phyloP scores from a whole-genome alignment of 2,797 vertebrate species.

The Intellagama lesueurii region DNA sequence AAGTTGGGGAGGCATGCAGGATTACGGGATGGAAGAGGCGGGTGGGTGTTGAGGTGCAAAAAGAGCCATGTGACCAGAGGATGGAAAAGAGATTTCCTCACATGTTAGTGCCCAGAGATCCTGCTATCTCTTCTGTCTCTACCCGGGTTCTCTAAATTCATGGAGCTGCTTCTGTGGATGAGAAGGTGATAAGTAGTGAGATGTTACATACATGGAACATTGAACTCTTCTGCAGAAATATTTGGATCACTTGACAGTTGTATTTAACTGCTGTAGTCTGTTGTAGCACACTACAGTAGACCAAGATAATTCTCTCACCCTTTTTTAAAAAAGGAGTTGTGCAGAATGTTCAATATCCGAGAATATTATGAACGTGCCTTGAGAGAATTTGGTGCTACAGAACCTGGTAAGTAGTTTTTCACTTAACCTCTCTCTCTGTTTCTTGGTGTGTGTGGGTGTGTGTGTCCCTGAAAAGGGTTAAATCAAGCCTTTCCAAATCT shows the following conservation, averaged over 20 bases:
- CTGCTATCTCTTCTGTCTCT: not conserved
- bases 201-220: not conserved
- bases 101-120: not conserved
- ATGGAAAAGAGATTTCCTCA: not conserved
- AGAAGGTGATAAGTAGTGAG: not conserved
- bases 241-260: not conserved
- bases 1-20: not conserved
- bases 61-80: not conserved
- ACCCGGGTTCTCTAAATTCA: not conserved
- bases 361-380: conserved; percentile 94
- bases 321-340: conserved; percentile 81
- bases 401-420: conserved; percentile 82
- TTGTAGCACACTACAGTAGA: conserved; percentile 5
- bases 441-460: too few relatives aligned
- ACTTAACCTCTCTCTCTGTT: not conserved
- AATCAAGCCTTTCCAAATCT: not conserved
- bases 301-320: conserved; percentile 46
- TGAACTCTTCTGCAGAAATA: not conserved
- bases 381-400: conserved; percentile 89
- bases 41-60: too few relatives aligned
- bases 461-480: not conserved
- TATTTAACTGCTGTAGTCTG: conserved; percentile 45
- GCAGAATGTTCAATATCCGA: conserved; percentile 87
- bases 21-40: not conserved
- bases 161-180: not conserved